phyloP scores from a whole-genome alignment of 2,797 vertebrate genomes.

The Lithobates sylvaticus region DNA sequence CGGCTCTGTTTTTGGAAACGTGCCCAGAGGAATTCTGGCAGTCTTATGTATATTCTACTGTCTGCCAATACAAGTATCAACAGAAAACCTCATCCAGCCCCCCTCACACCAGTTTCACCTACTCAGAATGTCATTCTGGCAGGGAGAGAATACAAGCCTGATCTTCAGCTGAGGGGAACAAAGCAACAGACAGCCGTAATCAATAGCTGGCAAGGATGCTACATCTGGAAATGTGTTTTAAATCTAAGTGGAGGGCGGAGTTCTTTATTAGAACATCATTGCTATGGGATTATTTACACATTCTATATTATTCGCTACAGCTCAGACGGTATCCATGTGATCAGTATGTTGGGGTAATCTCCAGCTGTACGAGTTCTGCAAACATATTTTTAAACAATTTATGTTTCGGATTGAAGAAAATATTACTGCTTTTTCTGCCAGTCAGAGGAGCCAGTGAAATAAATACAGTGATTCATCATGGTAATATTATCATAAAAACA shows the following conservation, averaged over 20 bases:
- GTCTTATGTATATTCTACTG: constrained; percentile 47
- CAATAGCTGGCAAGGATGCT: constrained; percentile 49
- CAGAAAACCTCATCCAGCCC: constrained; percentile 47
- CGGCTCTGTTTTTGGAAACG: constrained; percentile 18
- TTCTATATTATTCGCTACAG: constrained; percentile 39
- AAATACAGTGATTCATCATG: background rate
- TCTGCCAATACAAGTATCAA: constrained; percentile 58
- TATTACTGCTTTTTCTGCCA: background rate
- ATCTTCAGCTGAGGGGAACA: constrained; percentile 40
- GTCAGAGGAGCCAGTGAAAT: background rate
- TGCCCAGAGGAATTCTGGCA: constrained; percentile 51
- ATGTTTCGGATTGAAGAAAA: background rate
- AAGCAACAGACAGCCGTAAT: constrained; percentile 48
- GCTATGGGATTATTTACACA: constrained; percentile 48
- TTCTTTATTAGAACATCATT: constrained; percentile 53
- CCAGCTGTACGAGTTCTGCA: constrained; percentile 15
- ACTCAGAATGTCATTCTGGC: constrained; percentile 56
- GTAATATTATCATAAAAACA: background rate
- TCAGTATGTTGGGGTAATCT: background rate
- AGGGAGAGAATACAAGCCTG: constrained; percentile 14
- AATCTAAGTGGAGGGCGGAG: constrained; percentile 44
- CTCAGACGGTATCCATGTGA: background rate
- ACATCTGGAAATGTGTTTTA: constrained; percentile 56
- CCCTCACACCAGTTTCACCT: constrained; percentile 53
- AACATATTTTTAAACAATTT: background rate